Evolutionary conservation across 2,888 invertebrate genomes (phyloP).

Genomic region (Oxytorus armatus): DNA sequence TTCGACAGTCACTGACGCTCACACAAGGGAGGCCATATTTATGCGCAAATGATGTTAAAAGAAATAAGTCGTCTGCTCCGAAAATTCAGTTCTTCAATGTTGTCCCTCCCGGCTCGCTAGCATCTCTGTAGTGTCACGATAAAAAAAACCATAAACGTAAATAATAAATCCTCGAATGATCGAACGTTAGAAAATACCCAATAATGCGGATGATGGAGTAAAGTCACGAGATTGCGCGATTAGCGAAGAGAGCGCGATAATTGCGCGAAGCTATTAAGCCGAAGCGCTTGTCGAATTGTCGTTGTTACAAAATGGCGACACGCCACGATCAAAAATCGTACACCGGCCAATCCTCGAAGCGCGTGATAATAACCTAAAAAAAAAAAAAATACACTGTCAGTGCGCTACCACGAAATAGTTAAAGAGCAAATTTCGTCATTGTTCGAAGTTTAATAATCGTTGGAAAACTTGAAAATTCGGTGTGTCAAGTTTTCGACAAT

Average conservation of each 20-base stretch:
- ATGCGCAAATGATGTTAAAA: slow-evolving; percentile 23
- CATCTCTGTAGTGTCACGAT: background rate
- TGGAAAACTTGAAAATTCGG: background rate
- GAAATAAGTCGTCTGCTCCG: slow-evolving; percentile 29
- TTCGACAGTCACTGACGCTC: background rate
- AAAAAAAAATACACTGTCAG: background rate
- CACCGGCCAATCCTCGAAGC: slow-evolving; percentile 25
- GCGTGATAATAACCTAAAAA: slow-evolving; percentile 27
- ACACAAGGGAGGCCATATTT: slow-evolving; percentile 35
- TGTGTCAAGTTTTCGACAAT: slow-evolving; percentile 18
- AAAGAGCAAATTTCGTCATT: too few species aligned
- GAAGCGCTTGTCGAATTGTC: background rate
- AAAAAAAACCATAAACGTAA: background rate
- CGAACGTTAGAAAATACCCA: too few species aligned
- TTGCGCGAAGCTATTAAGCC: background rate
- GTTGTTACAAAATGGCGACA: background rate
- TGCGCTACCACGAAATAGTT: background rate
- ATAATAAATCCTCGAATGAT: too few species aligned
- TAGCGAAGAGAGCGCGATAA: background rate
- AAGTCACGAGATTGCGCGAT: background rate
- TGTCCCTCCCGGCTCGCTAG: background rate
- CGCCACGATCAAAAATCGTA: slow-evolving; percentile 32
- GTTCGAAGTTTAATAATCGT: slow-evolving; percentile 37
- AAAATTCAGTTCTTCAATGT: slow-evolving; percentile 15
- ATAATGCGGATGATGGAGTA: background rate